phyloP scores from a whole-genome alignment of 2,797 vertebrate genomes.

The Philypnodon macrostomus region DNA sequence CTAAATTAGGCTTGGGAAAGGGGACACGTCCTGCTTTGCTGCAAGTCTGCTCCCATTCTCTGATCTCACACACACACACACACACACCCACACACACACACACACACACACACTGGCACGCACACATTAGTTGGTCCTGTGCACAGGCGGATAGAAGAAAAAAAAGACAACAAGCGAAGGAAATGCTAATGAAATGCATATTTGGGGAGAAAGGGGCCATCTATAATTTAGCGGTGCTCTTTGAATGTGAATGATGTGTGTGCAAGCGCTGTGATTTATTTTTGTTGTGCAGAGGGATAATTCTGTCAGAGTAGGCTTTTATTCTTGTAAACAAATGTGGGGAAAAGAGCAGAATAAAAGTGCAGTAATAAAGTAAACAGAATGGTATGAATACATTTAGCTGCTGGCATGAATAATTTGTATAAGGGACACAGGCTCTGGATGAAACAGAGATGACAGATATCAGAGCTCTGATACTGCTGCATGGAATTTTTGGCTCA shows the following conservation, averaged over 20 bases:
- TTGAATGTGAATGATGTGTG: conserved; percentile 80
- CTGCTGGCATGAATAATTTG: conserved; percentile 73
- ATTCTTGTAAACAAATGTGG: conserved; percentile 81
- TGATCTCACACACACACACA: conserved; percentile 20
- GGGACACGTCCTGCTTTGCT: conserved; percentile 81
- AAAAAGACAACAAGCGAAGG: conserved; percentile 70
- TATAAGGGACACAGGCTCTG: conserved; percentile 55
- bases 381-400: conserved; percentile 77
- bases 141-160: conserved; percentile 37
- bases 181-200: conserved; percentile 81
- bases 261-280: conserved; percentile 76
- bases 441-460: conserved; percentile 66
- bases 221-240: conserved; percentile 79
- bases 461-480: conserved; percentile 44
- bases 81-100: conserved; percentile 31
- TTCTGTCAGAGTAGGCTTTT: conserved; percentile 79
- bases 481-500: conserved; percentile 43
- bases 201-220: conserved; percentile 74
- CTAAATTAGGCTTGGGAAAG: conserved; percentile 82
- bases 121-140: conserved; percentile 37
- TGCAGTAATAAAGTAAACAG: conserved; percentile 79
- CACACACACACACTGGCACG: conserved; percentile 14
- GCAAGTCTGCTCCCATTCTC: conserved; percentile 73
- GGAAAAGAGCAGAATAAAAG: conserved; percentile 74
- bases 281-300: conserved; percentile 76